Evolutionary conservation across 2,888 invertebrate genomes (phyloP).

Genomic region (Platypus cylindrus): DNA sequence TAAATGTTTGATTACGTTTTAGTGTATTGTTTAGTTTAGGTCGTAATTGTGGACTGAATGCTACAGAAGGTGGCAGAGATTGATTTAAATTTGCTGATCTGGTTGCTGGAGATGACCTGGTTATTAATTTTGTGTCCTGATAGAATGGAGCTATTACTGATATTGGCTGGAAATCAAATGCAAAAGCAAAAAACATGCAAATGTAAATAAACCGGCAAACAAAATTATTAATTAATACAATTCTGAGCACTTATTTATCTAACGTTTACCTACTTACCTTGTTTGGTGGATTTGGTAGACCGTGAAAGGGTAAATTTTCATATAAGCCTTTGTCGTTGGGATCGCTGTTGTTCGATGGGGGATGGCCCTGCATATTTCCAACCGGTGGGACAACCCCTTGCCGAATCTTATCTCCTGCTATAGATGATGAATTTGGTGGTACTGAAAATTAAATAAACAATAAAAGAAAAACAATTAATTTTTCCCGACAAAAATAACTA

Average conservation of each 20-base stretch:
- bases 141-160: slow-evolving; percentile 46
- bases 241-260: background rate
- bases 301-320: slow-evolving; percentile 92
- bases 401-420: slow-evolving; percentile 39
- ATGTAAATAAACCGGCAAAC: slow-evolving; percentile 22
- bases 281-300: slow-evolving; percentile 84
- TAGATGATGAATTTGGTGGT: slow-evolving; percentile 37
- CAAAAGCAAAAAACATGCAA: slow-evolving; percentile 27
- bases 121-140: slow-evolving; percentile 24
- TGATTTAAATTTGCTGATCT: slow-evolving; percentile 17
- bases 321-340: slow-evolving; percentile 62
- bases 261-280: slow-evolving; percentile 53
- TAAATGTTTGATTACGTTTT: slow-evolving; percentile 33
- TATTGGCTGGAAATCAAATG: slow-evolving; percentile 40
- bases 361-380: slow-evolving; percentile 44
- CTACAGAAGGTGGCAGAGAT: slow-evolving; percentile 3
- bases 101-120: slow-evolving; percentile 10
- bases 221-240: background rate
- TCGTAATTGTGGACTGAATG: slow-evolving; percentile 1
- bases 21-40: slow-evolving; percentile 16
- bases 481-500: too few species aligned
- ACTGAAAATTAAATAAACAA: slow-evolving; percentile 9
- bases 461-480: too few species aligned
- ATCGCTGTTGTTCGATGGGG: slow-evolving; percentile 25
- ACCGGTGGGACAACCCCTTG: slow-evolving; percentile 35